Evolutionary conservation across 2,797 vertebrate species (phyloP), one percentile per base, ranked within the genome.

Genomic region (Leptodactylus fallax): DNA sequence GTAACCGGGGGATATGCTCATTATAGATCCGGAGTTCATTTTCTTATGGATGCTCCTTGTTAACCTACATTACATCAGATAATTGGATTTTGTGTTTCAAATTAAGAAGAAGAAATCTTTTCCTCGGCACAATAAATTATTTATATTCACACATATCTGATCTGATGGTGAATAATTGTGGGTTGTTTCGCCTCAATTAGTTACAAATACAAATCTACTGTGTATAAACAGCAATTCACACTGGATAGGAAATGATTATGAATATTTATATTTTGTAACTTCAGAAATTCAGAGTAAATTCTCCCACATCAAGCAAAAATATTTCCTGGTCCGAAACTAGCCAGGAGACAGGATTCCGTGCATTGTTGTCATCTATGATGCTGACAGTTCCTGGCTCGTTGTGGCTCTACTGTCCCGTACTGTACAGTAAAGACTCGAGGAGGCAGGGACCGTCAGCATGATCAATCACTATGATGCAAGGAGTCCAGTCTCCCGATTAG

Each of bases 31-130:
- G 3, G 74, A 14, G 21, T 77, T 77, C 74, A 77, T 77, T 23
- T 77, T 77, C 74, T 53, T 49, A 23, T n/a, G 74, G 47, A n/a
- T n/a, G 74, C 47, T 77, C 74, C n/a, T 77, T 51, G 21, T 77
- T 77, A 77, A 51, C 74, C 74, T 51, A 53, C 74, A 77, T 51
- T 77, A 77, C 74, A 51, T 77, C 47, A 77, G 21, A 12, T 77
- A 77, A 77, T 77, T 77, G 74, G 74, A 77, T 76, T 76, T 76
- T 53, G 49, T 53, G 49, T 77, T 77, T 77, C 47, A 77, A 77
- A 77, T 77, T 77, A 53, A 77, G 53, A 77, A 53, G 12, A 51
- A 23, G 49, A 77, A 14, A 53, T 77, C 5, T 53, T 6, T 77
- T 77, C 21, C 49, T 23, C 5, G 13, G 19, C 47, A 3, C 47